Conservation (phyloP, 2,888 invertebrate species). For the Merodon equestris region DNA sequence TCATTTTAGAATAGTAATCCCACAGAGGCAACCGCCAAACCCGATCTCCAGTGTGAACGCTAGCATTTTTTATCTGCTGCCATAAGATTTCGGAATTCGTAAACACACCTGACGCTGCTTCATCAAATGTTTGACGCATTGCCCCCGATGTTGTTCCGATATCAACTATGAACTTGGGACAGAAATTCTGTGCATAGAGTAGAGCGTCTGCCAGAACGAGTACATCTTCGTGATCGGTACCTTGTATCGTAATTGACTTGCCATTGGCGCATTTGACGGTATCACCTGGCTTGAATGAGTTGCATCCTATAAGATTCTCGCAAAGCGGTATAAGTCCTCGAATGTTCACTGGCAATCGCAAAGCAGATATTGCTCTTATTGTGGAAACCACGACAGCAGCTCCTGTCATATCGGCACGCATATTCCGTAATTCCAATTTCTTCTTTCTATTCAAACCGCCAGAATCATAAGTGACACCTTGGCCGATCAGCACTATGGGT, state of each 20-base stretch:
- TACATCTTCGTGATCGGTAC: slow-evolving; percentile 89
- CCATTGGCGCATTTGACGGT: slow-evolving; percentile 87
- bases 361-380: slow-evolving; percentile 84
- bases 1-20: slow-evolving; percentile 81
- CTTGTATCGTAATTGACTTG: slow-evolving; percentile 83
- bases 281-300: slow-evolving; percentile 89
- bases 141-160: slow-evolving; percentile 89
- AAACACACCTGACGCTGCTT: slow-evolving; percentile 86
- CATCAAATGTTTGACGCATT: slow-evolving; percentile 83
- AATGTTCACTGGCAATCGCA: slow-evolving; percentile 86
- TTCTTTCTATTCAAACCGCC: slow-evolving; percentile 87
- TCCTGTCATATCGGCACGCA: slow-evolving; percentile 93
- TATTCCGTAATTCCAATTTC: slow-evolving; percentile 75
- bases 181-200: slow-evolving; percentile 83
- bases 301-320: slow-evolving; percentile 89
- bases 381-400: slow-evolving; percentile 88
- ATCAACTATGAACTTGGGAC: slow-evolving; percentile 86
- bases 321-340: slow-evolving; percentile 86
- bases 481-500: slow-evolving; percentile 87
- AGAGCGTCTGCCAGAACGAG: slow-evolving; percentile 88
- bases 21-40: slow-evolving; percentile 92
- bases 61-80: slow-evolving; percentile 83
- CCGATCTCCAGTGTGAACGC: slow-evolving; percentile 87
- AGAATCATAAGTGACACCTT: slow-evolving; percentile 85
- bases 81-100: slow-evolving; percentile 86